Percentiles rank a stretch among this genome's conserved stretches.
phyloP scores from a whole-genome alignment of 2,113 vertebrate genomes.

The Micromys minutus region DNA sequence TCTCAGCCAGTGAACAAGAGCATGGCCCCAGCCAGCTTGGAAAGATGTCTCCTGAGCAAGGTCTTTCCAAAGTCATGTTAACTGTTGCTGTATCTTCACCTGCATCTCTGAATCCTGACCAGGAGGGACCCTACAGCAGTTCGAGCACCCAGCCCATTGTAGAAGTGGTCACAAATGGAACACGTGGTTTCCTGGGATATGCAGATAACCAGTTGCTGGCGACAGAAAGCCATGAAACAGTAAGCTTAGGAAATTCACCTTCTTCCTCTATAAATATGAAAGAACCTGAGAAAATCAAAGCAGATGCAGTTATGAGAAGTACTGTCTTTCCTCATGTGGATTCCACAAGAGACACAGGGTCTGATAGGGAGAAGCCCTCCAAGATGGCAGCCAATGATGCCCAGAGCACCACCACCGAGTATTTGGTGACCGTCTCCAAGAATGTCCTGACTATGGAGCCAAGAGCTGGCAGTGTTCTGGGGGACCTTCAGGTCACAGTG shows the following conservation, averaged over 20 bases:
- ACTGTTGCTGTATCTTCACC: constrained; percentile 58
- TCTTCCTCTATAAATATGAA: constrained; percentile 37
- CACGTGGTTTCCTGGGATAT: constrained; percentile 11
- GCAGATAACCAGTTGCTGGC: neutral
- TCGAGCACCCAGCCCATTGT: neutral
- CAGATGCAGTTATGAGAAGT: neutral
- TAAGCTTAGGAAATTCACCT: neutral
- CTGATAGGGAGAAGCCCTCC: neutral
- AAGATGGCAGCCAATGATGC: constrained; percentile 20
- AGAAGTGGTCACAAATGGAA: neutral
- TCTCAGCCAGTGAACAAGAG: neutral
- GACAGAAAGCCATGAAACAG: constrained; percentile 57
- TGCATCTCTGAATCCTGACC: constrained; percentile 3
- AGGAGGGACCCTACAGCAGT: constrained; percentile 6
- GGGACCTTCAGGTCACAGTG: fast-evolving
- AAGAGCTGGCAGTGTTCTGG: neutral
- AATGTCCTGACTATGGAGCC: neutral
- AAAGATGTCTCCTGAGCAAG: constrained; percentile 52
- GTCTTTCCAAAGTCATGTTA: constrained; percentile 61
- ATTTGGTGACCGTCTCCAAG: fast-evolving
- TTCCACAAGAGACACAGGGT: neutral
- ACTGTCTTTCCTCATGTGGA: neutral
- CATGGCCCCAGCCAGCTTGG: constrained; percentile 55
- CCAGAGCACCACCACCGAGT: neutral
- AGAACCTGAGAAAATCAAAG: constrained; percentile 59